Base-by-base conservation (phyloP, 2,888 invertebrate genomes). In the Platycnemis pennipes region DNA sequence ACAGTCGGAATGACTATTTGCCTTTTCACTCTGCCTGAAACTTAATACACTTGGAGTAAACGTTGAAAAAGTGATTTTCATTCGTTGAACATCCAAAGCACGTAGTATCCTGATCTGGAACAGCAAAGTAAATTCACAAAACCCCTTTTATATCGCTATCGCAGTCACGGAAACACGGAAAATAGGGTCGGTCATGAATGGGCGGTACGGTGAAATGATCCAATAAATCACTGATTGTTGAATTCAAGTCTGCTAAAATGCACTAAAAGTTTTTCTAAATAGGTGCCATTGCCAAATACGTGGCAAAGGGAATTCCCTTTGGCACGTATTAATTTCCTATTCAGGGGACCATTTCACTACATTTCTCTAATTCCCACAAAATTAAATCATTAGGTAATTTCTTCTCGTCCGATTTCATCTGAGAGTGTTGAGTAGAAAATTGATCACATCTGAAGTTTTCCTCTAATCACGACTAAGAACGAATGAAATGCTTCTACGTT, bases 181-280 rank as follows among this genome's bases (percentile, higher is more conserved):
- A n/a, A 63, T 63, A 63, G 31, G 31, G 77, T 4, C 37, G 77
- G 1, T 37, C 77, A n/a, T 37, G 77, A 77, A 77, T n/a, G n/a
- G n/a, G 37, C 37, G 77, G 16, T 1, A n/a, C n/a, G 77, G 37
- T n/a, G 77, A 16, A 37, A 37, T 7, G 77, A 37, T 37, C 77
- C 77, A n/a, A 77, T 77, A 77, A 77, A 77, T 77, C 77, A 77
- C 77, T 77, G 77, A 77, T 77, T 77, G 37, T 31, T 77, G 77
- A n/a, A 77, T 77, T 22, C 77, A 13, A 77, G 37, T 77, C 77
- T 16, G 31, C 31, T 3, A 37, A 31, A 37, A 37, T 31, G 77
- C 77, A 16, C 13, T 16, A 8, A 16, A 5, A 77, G 77, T 37
- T 37, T 77, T 77, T 77, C 63, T 13, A 31, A 77, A 77, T n/a